These are phyloP conservation scores for Cuculus canorus DNA, from an alignment of 2,797 vertebrate species.

Conservation along the genomic window DNA sequence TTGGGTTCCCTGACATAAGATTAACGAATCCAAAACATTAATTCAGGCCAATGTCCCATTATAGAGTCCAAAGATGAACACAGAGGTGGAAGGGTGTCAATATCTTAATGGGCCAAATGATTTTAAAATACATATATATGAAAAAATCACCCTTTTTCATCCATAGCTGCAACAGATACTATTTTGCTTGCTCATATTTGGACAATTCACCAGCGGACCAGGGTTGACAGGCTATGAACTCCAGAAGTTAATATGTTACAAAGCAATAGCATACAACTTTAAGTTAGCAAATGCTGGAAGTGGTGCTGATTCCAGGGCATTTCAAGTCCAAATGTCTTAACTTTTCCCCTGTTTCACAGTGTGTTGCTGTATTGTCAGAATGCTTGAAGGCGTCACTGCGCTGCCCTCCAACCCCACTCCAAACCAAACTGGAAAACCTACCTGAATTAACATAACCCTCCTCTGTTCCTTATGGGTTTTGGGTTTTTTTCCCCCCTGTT, in stretches of 20 bases:
- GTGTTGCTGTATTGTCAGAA: not conserved
- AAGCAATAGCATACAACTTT: not conserved
- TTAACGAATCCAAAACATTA: not conserved
- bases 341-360: not conserved
- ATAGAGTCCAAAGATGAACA: not conserved
- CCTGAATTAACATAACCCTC: not conserved
- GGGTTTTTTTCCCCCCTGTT: not conserved
- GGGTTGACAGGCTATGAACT: not conserved
- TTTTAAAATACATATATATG: rapidly evolving
- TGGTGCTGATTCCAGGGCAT: not conserved
- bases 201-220: not conserved
- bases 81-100: not conserved
- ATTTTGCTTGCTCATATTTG: not conserved
- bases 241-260: constrained; percentile 17
- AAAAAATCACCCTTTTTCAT: not conserved
- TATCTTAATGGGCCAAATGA: not conserved
- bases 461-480: not conserved
- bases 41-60: not conserved
- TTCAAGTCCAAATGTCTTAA: not conserved
- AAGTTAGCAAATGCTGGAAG: not conserved
- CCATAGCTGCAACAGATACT: not conserved
- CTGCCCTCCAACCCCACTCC: not conserved
- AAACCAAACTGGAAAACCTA: not conserved
- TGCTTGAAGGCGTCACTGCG: not conserved
- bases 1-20: not conserved